Base-by-base conservation (phyloP, 2,888 invertebrate species). In the Steinernema carpocapsae region DNA sequence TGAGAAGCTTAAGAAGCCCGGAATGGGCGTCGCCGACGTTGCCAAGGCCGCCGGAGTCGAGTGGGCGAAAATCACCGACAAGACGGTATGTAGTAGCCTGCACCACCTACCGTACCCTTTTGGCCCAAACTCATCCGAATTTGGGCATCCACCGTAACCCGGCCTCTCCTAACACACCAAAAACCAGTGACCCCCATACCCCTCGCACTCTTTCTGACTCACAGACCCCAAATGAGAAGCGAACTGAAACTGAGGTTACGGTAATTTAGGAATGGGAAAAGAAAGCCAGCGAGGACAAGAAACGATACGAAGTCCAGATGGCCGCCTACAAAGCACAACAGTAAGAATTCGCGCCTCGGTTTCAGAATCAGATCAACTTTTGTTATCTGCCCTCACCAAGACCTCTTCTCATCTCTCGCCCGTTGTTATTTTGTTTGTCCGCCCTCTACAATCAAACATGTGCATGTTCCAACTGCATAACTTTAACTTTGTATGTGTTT, bases 11-110 rank as follows among this genome's bases (percentile, higher is more conserved):
- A 85, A 85, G 83, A 81, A 82, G 80, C 83, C 83, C 74, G 94
- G 94, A 22, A 92, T 96, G 81, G 92, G 92, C 83, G 91, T 97
- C 52, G 94, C 94, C 0, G 97, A 97, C 87, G 91, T 97, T 74
- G 85, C 85, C 75, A 85, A 85, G 77, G 85, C 82, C 24, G 85
- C 85, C 59, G 85, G 85, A 73, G 82, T 83, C 51, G 83, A 84
- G 74, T 85, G 85, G 85, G 80, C 83, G 70, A 84, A 84, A 70
- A 80, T 85, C 72, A 77, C 77, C 24, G 85, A 85, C 74, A 84
- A 84, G 77, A 79, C 80, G 74, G 83, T 83, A 75, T 75, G 81
- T 80, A 70, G 24, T n/a, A n/a, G n/a, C n/a, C n/a, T n/a, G n/a
- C n/a, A n/a, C n/a, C n/a, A n/a, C 56, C 6, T 56, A 56, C 6